Conservation (phyloP, 2,797 vertebrate genomes). For the Choloepus didactylus region DNA sequence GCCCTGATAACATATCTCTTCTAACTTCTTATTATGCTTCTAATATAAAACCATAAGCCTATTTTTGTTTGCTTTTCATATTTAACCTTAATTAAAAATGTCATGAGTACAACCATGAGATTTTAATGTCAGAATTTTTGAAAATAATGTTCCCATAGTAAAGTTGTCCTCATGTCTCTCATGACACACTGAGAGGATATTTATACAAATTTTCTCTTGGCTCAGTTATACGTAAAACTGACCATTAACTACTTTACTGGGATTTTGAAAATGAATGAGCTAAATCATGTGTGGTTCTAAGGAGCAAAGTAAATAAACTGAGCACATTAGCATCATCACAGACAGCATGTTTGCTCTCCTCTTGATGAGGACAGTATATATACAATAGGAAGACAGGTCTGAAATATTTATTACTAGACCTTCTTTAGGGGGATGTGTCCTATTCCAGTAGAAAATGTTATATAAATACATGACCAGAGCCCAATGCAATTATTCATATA, state of each 20-base stretch:
- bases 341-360: neutral
- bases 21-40: neutral
- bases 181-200: conserved; percentile 34
- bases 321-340: neutral
- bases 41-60: neutral
- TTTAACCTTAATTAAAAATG: conserved; percentile 67
- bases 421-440: conserved; percentile 2
- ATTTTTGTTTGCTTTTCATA: conserved; percentile 72
- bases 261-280: conserved; percentile 60
- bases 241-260: neutral
- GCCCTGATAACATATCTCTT: neutral
- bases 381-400: neutral
- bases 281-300: conserved; percentile 34
- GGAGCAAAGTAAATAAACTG: conserved; percentile 37
- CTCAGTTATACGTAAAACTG: conserved; percentile 23
- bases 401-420: conserved; percentile 49
- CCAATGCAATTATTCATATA: conserved; percentile 10
- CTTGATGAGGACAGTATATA: neutral
- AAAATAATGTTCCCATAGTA: conserved; percentile 69
- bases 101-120: conserved; percentile 34
- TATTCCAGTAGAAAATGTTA: neutral
- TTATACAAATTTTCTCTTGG: conserved; percentile 43
- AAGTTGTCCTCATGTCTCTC: conserved; percentile 18
- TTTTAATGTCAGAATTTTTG: conserved; percentile 58
- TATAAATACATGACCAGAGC: neutral